Base-by-base conservation (phyloP, 2,888 invertebrate genomes). In the Caenorhabditis zanzibari region DNA sequence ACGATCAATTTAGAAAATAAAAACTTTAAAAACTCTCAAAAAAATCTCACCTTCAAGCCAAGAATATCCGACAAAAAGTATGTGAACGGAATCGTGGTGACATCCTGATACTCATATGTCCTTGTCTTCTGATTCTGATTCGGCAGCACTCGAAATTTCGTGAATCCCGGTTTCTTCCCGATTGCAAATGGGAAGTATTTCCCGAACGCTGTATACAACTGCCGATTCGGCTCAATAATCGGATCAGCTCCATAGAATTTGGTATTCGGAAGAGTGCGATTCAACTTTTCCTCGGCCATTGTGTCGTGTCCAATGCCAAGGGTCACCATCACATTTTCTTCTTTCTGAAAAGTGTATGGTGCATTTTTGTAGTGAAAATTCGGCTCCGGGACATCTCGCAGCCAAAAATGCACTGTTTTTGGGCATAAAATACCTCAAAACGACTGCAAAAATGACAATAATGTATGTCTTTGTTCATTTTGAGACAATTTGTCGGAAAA, bases 211-310 rank as follows among this genome's bases (percentile, higher is more conserved):
- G 80, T 61, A 41, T 76, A 84, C 52, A 80, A 19, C 28, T 71
- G 58, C n/a, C 56, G 32, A 61, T 84, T 84, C n/a, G 73, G 68
- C 28, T 75, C 76, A n/a, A 61, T 71, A 14, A 84, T 84, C 26
- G 84, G 80, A 22, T 84, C 84, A 26, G 84, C 84, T 44, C 84
- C 84, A 22, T 72, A 72, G 64, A 83, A 73, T 28, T 74, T 61
- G 24, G 73, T 68, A n/a, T 56, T 64, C 9, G 74, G 74, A 14
- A 74, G 41, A 12, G 74, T 74, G 1, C 74, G 41, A 19, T 74
- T 74, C 6, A 74, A 56, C 0, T 12, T 35, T 22, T 74, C 74
- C 22, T 74, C 74, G 28, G 74, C 74, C 0, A 22, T 19, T 0
- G 74, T 74, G 22, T 74, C 74, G 10, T 74, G 74, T 9, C 74